Base-by-base conservation (phyloP, 2,888 invertebrate species). In the Leptothorax acervorum region DNA sequence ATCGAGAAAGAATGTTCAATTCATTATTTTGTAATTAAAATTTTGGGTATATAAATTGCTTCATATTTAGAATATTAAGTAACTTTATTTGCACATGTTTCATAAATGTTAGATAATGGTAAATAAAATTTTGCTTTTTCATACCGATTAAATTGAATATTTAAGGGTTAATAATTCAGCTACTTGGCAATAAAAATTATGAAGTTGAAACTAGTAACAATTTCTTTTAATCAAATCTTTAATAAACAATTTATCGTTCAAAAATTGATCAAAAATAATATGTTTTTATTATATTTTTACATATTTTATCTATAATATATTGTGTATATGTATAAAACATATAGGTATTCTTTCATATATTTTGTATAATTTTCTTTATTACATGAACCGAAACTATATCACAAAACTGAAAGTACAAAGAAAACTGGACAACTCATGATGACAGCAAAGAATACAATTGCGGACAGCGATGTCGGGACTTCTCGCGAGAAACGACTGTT, bases 361-460 rank as follows among this genome's bases (percentile, higher is more conserved):
- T 42, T 75, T 42, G 0, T 35, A 53, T 57, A 68, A 35, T 60
- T 35, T 79, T 0, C 60, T 66, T 23, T 28, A 8, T 39, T 45
- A 23, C 31, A 31, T 35, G 35, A 70, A 70, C 45, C 48, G 6
- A 39, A 23, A 79, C 18, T 66, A 1, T 15, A 51, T 78, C n/a
- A 66, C 5, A 63, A 23, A 65, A 35, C 12, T 45, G 15, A 39
- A 53, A 28, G 12, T 28, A 55, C 11, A 42, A 66, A 60, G 70
- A 28, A 70, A 60, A 79, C 51, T 76, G 12, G 75, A 57, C 60
- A 70, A 62, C 39, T 71, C 70, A 39, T 68, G 71, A 71, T 70
- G 79, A 70, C 79, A 70, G 42, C 35, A 55, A 78, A 66, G 79
- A 60, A 70, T 79, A 79, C 70, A 70, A 70, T 81, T 81, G 70